Conservation (phyloP, 2,888 invertebrate species). For the Caenorhabditis uteleia region DNA sequence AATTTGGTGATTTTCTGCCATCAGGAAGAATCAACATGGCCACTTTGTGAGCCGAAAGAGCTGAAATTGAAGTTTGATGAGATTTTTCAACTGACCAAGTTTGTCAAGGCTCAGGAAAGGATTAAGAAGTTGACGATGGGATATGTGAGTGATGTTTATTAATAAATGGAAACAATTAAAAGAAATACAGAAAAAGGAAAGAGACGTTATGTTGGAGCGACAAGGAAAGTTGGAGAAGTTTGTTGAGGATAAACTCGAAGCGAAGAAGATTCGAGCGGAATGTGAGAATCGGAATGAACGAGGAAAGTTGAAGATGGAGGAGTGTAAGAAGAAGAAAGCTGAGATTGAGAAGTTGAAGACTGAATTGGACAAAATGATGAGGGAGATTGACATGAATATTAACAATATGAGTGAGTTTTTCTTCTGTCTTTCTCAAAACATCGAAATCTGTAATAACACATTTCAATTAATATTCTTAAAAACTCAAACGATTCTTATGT, state of each 20-base stretch:
- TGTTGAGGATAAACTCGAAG: background rate
- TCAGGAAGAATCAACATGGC: constrained; percentile 96
- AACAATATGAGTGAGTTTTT: constrained; percentile 12
- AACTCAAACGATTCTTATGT: constrained; percentile 4
- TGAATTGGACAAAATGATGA: constrained; percentile 18
- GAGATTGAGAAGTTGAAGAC: constrained; percentile 5
- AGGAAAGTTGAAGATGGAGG: constrained; percentile 4
- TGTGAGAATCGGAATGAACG: constrained; percentile 3
- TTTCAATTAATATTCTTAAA: constrained; percentile 12
- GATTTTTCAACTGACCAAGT: constrained; percentile 89
- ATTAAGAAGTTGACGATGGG: constrained; percentile 73
- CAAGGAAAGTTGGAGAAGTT: background rate
- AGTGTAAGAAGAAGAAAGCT: constrained; percentile 9
- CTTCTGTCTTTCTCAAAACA: constrained; percentile 1
- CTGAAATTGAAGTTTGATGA: constrained; percentile 95
- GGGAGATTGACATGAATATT: constrained; percentile 10
- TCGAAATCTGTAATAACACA: background rate
- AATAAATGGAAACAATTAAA: background rate
- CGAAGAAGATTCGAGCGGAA: constrained; percentile 6
- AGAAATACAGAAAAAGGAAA: background rate
- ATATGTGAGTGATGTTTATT: constrained; percentile 28
- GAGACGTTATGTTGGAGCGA: background rate
- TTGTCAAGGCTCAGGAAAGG: constrained; percentile 82
- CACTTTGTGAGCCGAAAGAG: constrained; percentile 88
- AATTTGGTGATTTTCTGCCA: constrained; percentile 98